Base-by-base conservation (phyloP, 2,888 invertebrate species). In the Drosophila nr. medialis region DNA sequence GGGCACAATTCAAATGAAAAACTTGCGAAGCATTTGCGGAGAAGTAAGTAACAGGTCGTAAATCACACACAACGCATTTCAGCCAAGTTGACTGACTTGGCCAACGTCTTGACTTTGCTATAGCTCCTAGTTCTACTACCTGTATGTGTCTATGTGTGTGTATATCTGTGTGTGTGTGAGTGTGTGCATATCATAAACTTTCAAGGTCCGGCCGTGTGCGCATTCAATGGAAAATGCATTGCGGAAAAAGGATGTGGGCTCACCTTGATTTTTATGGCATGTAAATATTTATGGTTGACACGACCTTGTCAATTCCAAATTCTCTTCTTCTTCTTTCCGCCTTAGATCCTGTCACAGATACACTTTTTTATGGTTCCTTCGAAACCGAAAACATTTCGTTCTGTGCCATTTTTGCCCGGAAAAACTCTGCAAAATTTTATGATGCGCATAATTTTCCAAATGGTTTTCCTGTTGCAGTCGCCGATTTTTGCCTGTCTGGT, bases 251-350 rank as follows among this genome's bases (percentile, higher is more conserved):
- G 85, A 85, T 89, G 73, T 48, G 60, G 48, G 61, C 75, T 87
- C 84, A 89, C 87, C 87, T 87, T 89, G 77, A 83, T 80, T 80
- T 87, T 87, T 87, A 87, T 78, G 88, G 27, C 86, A 86, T 89
- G 89, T 87, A 82, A 86, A 85, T 88, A 88, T 90, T 89, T 90
- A 87, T 89, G 83, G 81, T 80, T 87, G 79, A 73, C 88, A 78
- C 75, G 87, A 81, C 87, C 87, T 87, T 90, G 87, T 74, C 83
- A 75, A 63, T 56, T 72, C 54, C 27, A 30, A 24, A 59, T 48
- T 63, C 40, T 48, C 34, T 45, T 45, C 55, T 42, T 54, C 45
- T 58, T 27, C 13, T 11, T 29, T n/a, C 30, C 50, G 27, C n/a
- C 27, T 51, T 48, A 30, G 54, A 72, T 79, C 72, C 73, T 66